Evolutionary conservation across 37 sponge, comb jelly and placozoan genomes (phyloP).

Genomic region (Aplysina aerophoba): DNA sequence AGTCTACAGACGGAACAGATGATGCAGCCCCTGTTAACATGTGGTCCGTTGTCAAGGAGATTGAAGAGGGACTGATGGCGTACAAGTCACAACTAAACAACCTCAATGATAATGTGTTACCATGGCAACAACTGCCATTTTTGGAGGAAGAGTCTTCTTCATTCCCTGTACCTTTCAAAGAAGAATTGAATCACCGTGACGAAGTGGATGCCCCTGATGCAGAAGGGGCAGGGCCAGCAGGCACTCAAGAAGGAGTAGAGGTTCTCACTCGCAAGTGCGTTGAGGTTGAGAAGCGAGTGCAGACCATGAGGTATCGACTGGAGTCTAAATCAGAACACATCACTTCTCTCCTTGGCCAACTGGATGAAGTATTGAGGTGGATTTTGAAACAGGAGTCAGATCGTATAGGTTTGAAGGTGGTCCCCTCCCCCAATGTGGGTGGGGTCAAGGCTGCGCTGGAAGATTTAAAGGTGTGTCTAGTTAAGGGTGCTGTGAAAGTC

Average conservation of each 20-base stretch:
- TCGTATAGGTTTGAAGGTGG: neutral
- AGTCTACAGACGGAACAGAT: neutral
- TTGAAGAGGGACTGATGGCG: neutral
- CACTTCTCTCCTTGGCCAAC: neutral
- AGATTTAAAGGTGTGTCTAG: conserved; percentile 5
- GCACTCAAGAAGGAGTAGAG: neutral
- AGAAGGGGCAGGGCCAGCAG: neutral
- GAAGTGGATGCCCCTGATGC: neutral
- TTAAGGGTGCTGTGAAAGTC: too few relatives aligned
- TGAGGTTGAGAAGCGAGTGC: neutral
- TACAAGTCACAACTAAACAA: neutral
- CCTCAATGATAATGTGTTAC: neutral
- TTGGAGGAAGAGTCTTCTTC: neutral
- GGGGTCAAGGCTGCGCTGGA: neutral
- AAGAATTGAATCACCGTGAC: too few relatives aligned
- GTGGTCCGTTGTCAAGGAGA: neutral
- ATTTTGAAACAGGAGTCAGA: neutral
- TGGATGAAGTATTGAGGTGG: neutral
- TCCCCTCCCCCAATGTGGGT: neutral
- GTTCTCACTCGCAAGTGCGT: neutral
- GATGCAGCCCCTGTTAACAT: neutral
- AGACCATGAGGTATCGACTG: neutral
- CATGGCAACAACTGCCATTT: conserved; percentile 20
- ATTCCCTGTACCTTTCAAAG: neutral
- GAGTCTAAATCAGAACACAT: conserved; percentile 12